Conservation (phyloP, 2,797 vertebrate species). For the Xenopus petersii region DNA sequence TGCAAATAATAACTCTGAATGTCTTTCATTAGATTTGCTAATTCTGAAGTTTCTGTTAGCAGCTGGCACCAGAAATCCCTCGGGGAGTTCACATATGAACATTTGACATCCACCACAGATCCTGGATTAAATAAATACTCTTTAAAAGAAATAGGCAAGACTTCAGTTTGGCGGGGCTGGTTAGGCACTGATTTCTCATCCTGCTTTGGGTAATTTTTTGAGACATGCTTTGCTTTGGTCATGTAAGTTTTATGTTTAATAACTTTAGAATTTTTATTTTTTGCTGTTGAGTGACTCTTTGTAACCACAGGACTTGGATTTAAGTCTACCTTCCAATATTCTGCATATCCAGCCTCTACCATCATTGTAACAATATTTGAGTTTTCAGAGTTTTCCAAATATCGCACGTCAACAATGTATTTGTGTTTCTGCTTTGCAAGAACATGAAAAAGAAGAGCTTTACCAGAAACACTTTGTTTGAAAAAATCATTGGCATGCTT, state of each 20-base stretch:
- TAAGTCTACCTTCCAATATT: slow-evolving; percentile 61
- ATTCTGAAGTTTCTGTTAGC: slow-evolving; percentile 57
- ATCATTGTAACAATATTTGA: slow-evolving; percentile 66
- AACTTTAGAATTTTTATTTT: slow-evolving; percentile 11
- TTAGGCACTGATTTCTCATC: slow-evolving; percentile 37
- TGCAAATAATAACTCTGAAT: slow-evolving; percentile 75
- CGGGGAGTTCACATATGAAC: slow-evolving; percentile 69
- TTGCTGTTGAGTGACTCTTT: background rate
- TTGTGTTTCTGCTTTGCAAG: slow-evolving; percentile 64
- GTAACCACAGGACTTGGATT: background rate
- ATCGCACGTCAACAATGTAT: slow-evolving; percentile 69
- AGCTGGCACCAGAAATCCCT: slow-evolving; percentile 85
- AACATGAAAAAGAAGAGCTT: slow-evolving; percentile 68
- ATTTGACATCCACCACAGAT: slow-evolving; percentile 68
- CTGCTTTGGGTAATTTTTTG: background rate
- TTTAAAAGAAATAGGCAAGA: slow-evolving; percentile 56
- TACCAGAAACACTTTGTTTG: slow-evolving; percentile 68
- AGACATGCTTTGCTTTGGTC: too few species aligned
- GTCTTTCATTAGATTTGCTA: slow-evolving; percentile 75
- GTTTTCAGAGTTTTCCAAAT: slow-evolving; percentile 53
- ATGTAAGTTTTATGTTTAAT: slow-evolving; percentile 2
- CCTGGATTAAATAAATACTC: slow-evolving; percentile 72
- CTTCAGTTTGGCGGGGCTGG: background rate
- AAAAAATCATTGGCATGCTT: slow-evolving; percentile 70
- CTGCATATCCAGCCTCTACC: slow-evolving; percentile 69